Base-by-base conservation (phyloP, 2,888 invertebrate genomes). In the Thera britannica region DNA sequence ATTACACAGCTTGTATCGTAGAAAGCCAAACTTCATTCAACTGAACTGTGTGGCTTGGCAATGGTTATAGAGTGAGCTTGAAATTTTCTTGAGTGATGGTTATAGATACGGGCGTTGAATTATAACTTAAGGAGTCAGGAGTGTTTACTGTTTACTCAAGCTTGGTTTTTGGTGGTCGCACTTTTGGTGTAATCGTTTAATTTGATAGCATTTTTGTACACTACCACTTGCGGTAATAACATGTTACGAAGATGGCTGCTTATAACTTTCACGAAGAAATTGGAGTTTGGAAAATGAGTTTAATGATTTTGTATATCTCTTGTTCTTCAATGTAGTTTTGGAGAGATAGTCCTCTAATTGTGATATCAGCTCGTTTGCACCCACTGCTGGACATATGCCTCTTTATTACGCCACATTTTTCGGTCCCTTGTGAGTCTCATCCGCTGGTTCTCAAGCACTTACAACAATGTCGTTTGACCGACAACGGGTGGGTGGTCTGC, bases 151-250 rank as follows among this genome's bases (percentile, higher is more conserved):
- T 70, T 70, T 68, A 59, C 69, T 59, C 38, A 71, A 46, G 58
- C 58, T 46, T 65, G 23, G 41, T 52, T 68, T 64, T 58, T 58
- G 65, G 68, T 69, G 65, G 62, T 65, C 60, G 54, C 58, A 23
- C 57, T 58, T 68, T 60, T 23, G 58, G 66, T 61, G 62, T 74
- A 70, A 74, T 70, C 71, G 69, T 71, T 72, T 68, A 71, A 71
- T 74, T 68, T 67, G 56, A 63, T 12, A 51, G 55, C 61, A 65
- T 63, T 68, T 69, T 64, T 65, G 59, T 56, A 65, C 35, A 67
- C 67, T 46, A 56, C 64, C 62, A 66, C 44, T 66, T 60, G 56
- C 2, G 54, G 48, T 65, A 38, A 62, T 59, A 59, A 63, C 62
- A 57, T 59, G 69, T 60, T 65, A 63, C 59, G 12, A 52, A 62